Base-by-base conservation (phyloP, 2,113 vertebrate species). In the Podarcis cretensis region DNA sequence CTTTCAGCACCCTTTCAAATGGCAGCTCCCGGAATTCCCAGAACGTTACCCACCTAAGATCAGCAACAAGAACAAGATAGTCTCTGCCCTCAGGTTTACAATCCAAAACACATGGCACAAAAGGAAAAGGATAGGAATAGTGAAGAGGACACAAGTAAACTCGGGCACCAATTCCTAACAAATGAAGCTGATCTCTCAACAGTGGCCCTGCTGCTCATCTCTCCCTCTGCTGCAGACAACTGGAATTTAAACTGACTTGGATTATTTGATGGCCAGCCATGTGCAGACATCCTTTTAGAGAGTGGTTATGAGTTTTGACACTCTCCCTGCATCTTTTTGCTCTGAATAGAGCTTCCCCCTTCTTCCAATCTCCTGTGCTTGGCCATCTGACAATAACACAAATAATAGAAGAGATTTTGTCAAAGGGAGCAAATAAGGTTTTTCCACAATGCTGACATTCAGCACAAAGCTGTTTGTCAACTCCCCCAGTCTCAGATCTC, bases 401-500 rank as follows among this genome's bases (percentile, higher is more conserved):
- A 89, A 92, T 93, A 83, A 43, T 83, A 89, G 83, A 43, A 91
- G 65, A 89, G 86, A 20, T 85, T 43, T 88, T 92, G 79, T 82
- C 83, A 85, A 81, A 91, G 89, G 59, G 43, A 82, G 77, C 73
- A 92, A 94, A 92, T 92, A 92, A 91, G 0, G 35, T 2, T 87
- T 65, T 74, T 92, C 92, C 93, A 92, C 90, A 91, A 87, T 27
- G 85, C 71, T 87, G 68, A 77, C 87, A 90, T 86, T 81, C 54
- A 71, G 90, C 85, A 85, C 90, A 92, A 48, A 89, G 25, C 81
- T 87, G 71, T 30, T 88, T 93, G 87, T 91, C 86, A 75, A 59
- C 88, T 5, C 48, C 83, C 86, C 78, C 90, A 54, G 48, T 54
- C 48, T 54, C 48, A 89, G 91, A 78, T 25, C 43, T 69, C 40